Base-by-base conservation (phyloP, 2,888 invertebrate genomes). In the Creontiades dilutus region DNA sequence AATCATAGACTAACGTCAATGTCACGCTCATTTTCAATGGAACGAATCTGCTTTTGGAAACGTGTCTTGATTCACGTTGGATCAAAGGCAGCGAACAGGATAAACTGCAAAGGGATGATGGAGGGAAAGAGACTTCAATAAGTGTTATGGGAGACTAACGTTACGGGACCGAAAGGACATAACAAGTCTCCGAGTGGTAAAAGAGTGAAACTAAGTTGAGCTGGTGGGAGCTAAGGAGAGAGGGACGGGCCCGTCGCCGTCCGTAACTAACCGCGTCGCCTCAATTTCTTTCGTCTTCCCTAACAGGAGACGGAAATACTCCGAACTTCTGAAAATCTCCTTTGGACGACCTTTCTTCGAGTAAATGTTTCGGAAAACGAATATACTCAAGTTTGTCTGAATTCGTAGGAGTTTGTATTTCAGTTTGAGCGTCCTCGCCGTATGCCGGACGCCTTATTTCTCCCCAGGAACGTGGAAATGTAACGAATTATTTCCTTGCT, bases 141-240 rank as follows among this genome's bases (percentile, higher is more conserved):
- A 57, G n/a, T n/a, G n/a, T 7, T 16, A 57, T 57, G 57, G 57
- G 16, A 68, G 27, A 27, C 68, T 23, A 23, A 68, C 23, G 19
- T 7, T 0, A 19, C 68, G 68, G 9, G 27, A 23, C 19, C 23
- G 23, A 68, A 19, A 57, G 68, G 68, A 68, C 68, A 14, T 46
- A 86, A 75, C 75, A 86, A 86, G 75, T 86, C 75, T 37, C 37
- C 86, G 68, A 86, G 86, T 86, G 75, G 86, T 68, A 68, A 86
- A 75, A 86, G 86, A 86, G 75, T 75, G 46, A 61, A 86, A 86
- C 86, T 37, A 86, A 86, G 86, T 86, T 86, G 19, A 27, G 81
- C 47, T 0, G 16, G 82, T 52, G 52, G 82, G 19, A 81, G 48
- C n/a, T 81, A n/a, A n/a, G n/a, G 81, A 11, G 5, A 14, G 48